A percentile compares a stretch with the other conserved stretches of the same genome.
These are phyloP conservation scores for Pammene fasciana DNA, from an alignment of 2,888 invertebrate species.

Conservation along the genomic window DNA sequence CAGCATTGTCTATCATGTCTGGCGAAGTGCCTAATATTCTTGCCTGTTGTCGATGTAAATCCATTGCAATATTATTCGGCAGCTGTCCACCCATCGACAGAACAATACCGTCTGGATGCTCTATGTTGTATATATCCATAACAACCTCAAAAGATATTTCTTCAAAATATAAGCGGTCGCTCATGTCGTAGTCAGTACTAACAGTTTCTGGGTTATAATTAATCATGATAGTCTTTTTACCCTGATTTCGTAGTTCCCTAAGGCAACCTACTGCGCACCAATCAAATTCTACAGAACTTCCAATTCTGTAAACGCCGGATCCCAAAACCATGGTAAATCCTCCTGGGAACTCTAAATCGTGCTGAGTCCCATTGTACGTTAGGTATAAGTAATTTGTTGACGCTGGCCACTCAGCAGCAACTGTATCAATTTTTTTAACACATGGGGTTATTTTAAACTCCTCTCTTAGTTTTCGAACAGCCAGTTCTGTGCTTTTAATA, in stretches of 20 bases:
- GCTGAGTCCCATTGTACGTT: slow-evolving; percentile 94
- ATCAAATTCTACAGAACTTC: slow-evolving; percentile 99
- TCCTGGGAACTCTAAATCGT: slow-evolving; percentile 92
- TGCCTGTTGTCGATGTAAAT: slow-evolving; percentile 95
- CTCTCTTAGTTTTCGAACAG: slow-evolving; percentile 89
- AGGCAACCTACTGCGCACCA: slow-evolving; percentile 99
- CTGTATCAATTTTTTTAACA: slow-evolving; percentile 99
- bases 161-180: slow-evolving; percentile 98
- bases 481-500: slow-evolving; percentile 94
- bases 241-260: slow-evolving; percentile 93
- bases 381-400: slow-evolving; percentile 99
- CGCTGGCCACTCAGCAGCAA: slow-evolving; percentile 99
- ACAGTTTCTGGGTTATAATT: slow-evolving; percentile 99
- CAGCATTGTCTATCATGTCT: slow-evolving; percentile 98
- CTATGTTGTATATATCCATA: slow-evolving; percentile 98
- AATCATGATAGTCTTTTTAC: slow-evolving; percentile 97
- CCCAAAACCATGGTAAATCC: slow-evolving; percentile 95
- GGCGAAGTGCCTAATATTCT: slow-evolving; percentile 97
- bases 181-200: slow-evolving; percentile 99
- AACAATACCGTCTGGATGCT: slow-evolving; percentile 97
- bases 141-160: slow-evolving; percentile 99
- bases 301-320: slow-evolving; percentile 98
- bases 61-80: slow-evolving; percentile 99
- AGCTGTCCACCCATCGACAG: slow-evolving; percentile 99
- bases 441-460: slow-evolving; percentile 91